These are phyloP conservation scores for Lamellibrachia luymesi DNA, from an alignment of 1,140 invertebrate species.

Conservation along the genomic window DNA sequence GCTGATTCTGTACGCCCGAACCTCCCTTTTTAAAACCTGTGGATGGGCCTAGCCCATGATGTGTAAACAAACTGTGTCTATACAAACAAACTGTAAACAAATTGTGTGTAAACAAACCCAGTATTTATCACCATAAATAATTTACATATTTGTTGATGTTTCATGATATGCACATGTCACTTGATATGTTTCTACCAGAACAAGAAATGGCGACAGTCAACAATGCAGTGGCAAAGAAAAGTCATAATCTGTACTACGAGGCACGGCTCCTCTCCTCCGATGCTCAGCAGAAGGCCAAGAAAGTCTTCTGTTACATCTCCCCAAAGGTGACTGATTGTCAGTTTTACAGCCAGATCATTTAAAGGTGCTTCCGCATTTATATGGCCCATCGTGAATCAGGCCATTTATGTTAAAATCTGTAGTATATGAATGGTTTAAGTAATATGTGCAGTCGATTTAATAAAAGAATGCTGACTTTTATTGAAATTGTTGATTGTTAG, in stretches of 20 bases:
- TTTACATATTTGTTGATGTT: neutral
- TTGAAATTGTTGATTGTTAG: too few relatives aligned
- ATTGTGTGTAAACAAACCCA: neutral
- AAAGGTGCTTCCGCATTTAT: too few relatives aligned
- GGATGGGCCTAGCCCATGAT: too few relatives aligned
- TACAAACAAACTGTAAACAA: neutral
- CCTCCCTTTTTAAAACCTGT: too few relatives aligned
- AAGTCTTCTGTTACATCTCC: slow-evolving; percentile 78
- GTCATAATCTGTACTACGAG: slow-evolving; percentile 82
- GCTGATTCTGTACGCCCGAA: too few relatives aligned
- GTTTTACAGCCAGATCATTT: neutral
- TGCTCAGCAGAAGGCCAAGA: slow-evolving; percentile 72
- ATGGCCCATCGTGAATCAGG: too few relatives aligned
- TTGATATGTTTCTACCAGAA: slow-evolving; percentile 59
- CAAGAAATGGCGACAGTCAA: slow-evolving; percentile 79
- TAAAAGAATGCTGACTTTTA: too few relatives aligned
- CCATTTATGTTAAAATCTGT: too few relatives aligned
- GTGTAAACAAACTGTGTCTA: neutral
- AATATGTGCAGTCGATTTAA: too few relatives aligned
- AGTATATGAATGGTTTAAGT: too few relatives aligned
- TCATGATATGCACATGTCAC: neutral
- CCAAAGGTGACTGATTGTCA: slow-evolving; percentile 46
- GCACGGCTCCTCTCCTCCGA: slow-evolving; percentile 75
- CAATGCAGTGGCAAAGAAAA: slow-evolving; percentile 81
- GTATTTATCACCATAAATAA: neutral